A percentile compares a stretch with the other conserved stretches of the same genome.
phyloP scores from a whole-genome alignment of 1,140 invertebrate genomes.

The Leguminivora glycinivorella region DNA sequence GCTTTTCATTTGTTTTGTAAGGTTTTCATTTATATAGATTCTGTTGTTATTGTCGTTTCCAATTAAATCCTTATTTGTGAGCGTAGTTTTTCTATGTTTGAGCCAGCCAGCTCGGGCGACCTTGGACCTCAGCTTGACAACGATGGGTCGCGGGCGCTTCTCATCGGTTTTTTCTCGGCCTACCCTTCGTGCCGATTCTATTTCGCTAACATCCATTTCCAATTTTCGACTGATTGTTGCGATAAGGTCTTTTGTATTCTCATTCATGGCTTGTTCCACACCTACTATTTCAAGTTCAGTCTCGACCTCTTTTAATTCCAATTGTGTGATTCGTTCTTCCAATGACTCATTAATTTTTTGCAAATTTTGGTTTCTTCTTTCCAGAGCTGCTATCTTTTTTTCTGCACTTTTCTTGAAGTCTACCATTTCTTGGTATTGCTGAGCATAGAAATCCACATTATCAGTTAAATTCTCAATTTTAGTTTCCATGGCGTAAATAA shows the following conservation, averaged over 20 bases:
- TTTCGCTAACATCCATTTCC: not conserved
- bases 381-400: slow-evolving; percentile 13
- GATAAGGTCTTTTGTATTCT: not conserved
- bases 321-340: not conserved
- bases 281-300: not conserved
- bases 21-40: slow-evolving; percentile 7
- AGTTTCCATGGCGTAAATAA: too few relatives aligned
- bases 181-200: not conserved
- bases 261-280: not conserved
- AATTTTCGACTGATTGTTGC: not conserved
- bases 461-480: too few relatives aligned
- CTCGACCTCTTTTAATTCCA: not conserved
- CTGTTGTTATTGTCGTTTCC: not conserved
- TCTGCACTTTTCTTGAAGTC: not conserved
- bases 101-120: not conserved
- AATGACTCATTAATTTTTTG: not conserved
- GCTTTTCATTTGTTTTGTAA: not conserved
- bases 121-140: not conserved
- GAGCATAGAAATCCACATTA: too few relatives aligned
- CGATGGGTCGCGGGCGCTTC: not conserved
- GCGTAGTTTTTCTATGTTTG: not conserved
- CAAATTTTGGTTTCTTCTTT: not conserved
- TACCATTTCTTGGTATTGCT: too few relatives aligned
- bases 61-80: not conserved
- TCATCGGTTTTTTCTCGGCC: not conserved